A percentile compares a stretch with the other conserved stretches of the same genome.
phyloP scores from a whole-genome alignment of 2,888 invertebrate species.

The Mactromeris polynyma region DNA sequence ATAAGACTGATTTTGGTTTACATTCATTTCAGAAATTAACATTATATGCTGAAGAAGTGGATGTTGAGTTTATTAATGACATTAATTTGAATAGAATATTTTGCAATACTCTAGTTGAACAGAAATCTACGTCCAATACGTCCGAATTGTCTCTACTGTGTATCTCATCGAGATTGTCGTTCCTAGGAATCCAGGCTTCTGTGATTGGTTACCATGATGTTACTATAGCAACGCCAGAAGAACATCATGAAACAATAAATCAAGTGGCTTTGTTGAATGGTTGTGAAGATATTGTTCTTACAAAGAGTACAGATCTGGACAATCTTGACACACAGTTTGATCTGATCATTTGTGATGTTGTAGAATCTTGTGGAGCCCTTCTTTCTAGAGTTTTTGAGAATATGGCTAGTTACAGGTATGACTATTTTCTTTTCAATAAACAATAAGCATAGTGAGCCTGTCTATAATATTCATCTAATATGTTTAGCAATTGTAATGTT shows the following conservation, averaged over 20 bases:
- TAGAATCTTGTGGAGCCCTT: conserved; percentile 80
- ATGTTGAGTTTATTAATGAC: conserved; percentile 76
- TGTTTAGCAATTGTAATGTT: too few species aligned
- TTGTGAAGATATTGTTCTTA: conserved; percentile 64
- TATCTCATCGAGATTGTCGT: conserved; percentile 75
- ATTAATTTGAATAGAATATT: conserved; percentile 75
- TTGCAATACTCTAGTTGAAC: conserved; percentile 71
- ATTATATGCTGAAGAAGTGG: conserved; percentile 48
- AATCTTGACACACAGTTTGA: conserved; percentile 63
- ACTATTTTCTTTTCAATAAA: not conserved
- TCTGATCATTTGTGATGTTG: conserved; percentile 75
- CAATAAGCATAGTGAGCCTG: too few species aligned
- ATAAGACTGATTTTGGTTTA: not conserved
- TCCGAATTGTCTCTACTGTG: conserved; percentile 73
- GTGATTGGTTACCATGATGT: conserved; percentile 73
- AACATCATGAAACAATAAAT: conserved; percentile 67
- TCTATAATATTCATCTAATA: too few species aligned
- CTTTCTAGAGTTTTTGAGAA: conserved; percentile 81
- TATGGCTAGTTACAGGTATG: conserved; percentile 81
- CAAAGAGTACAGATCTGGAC: conserved; percentile 57
- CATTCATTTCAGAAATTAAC: conserved; percentile 26
- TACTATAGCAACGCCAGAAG: conserved; percentile 68
- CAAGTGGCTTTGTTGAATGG: conserved; percentile 69
- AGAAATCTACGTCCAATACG: conserved; percentile 24
- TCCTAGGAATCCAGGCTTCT: conserved; percentile 77